Evolutionary conservation across 2,888 invertebrate species (phyloP).

Genomic region (Notodonta ziczac): DNA sequence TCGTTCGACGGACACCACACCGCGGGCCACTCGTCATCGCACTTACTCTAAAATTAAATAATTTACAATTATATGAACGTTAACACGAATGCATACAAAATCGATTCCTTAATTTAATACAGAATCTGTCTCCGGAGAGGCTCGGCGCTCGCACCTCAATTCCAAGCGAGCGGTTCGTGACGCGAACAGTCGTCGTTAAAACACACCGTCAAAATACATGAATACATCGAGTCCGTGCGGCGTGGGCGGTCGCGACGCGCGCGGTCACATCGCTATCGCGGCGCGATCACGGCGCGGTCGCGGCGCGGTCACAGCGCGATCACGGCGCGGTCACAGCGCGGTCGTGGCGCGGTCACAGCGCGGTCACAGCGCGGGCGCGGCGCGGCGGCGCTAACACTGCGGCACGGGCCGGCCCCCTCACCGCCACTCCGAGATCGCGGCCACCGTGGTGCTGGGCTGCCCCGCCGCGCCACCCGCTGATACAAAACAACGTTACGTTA

Average conservation of each 20-base stretch:
- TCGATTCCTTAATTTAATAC: slow-evolving; percentile 46
- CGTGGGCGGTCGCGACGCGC: slow-evolving; percentile 14
- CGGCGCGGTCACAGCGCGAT: neutral
- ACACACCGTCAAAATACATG: slow-evolving; percentile 48
- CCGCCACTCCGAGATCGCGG: slow-evolving; percentile 85
- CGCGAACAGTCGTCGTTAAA: slow-evolving; percentile 40
- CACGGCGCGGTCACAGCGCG: neutral
- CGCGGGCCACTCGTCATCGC: slow-evolving; percentile 55
- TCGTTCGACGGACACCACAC: slow-evolving; percentile 48
- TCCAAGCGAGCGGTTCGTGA: slow-evolving; percentile 42
- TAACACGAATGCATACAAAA: slow-evolving; percentile 75
- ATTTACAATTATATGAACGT: slow-evolving; percentile 76
- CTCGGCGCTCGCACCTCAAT: slow-evolving; percentile 44
- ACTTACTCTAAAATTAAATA: slow-evolving; percentile 70
- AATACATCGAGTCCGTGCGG: slow-evolving; percentile 47
- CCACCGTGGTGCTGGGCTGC: slow-evolving; percentile 85
- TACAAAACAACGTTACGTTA: slow-evolving; percentile 7
- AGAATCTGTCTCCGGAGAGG: slow-evolving; percentile 38
- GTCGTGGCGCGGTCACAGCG: neutral
- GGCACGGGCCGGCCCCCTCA: slow-evolving; percentile 74
- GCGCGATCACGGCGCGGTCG: neutral
- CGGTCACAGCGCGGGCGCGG: neutral
- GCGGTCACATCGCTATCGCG: neutral
- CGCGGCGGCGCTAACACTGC: slow-evolving; percentile 23
- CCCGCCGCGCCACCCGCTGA: slow-evolving; percentile 72